Conservation (phyloP, 2,113 vertebrate genomes). For the Bubo blakistoni region DNA sequence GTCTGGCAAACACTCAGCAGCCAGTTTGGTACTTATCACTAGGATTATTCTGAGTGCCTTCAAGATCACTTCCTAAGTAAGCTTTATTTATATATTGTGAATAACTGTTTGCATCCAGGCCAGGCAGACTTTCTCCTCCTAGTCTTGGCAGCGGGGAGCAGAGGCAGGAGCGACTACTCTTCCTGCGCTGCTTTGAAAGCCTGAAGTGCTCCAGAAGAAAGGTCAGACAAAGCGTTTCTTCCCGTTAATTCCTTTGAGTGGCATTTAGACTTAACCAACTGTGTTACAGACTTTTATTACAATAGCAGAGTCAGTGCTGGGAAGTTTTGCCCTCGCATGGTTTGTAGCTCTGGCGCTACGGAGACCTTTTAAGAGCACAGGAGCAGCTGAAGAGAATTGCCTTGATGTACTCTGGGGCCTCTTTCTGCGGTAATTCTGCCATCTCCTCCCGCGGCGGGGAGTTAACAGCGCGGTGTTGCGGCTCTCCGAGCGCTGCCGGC, state of each 20-base stretch:
- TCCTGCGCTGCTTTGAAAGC: not conserved
- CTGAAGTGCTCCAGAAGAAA: not conserved
- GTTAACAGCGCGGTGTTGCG: accelerated
- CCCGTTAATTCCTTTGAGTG: not conserved
- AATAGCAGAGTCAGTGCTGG: not conserved
- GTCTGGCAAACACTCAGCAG: not conserved
- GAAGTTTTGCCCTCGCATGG: not conserved
- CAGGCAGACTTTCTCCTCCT: not conserved
- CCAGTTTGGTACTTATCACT: not conserved
- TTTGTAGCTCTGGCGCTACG: not conserved
- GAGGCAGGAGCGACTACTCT: not conserved
- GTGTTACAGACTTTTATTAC: not conserved
- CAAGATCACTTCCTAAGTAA: not conserved
- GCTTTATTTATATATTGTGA: not conserved
- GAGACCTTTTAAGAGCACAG: not conserved
- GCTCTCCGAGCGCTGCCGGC: accelerated
- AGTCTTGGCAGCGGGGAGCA: not conserved
- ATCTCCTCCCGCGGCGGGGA: not conserved
- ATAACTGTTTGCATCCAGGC: not conserved
- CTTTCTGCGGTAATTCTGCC: not conserved
- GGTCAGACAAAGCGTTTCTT: not conserved
- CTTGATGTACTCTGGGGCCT: not conserved
- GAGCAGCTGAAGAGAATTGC: not conserved
- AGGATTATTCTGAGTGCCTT: not conserved
- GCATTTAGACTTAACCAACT: not conserved